phyloP scores from a whole-genome alignment of 2,888 invertebrate genomes.

The Sinhomidia bicolor region DNA sequence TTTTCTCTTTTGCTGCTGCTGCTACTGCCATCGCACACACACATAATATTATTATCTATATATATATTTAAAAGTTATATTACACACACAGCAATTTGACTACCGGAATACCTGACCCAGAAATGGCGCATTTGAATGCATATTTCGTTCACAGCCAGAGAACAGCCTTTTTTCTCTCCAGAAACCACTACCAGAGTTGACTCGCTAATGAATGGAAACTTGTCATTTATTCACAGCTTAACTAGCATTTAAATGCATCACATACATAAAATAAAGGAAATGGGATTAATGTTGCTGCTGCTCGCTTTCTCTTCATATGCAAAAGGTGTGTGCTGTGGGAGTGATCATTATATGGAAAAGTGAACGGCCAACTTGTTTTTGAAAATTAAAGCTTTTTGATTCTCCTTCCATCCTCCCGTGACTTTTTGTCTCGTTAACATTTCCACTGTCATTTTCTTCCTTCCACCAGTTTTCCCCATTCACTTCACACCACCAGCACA shows the following conservation, averaged over 20 bases:
- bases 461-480: conserved; percentile 1
- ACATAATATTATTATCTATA: neutral
- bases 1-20: too few species aligned
- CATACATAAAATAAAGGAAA: conserved; percentile 70
- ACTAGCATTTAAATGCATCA: conserved; percentile 74
- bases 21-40: conserved; percentile 8
- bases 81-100: conserved; percentile 6
- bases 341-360: conserved; percentile 6
- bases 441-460: conserved; percentile 52
- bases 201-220: conserved; percentile 70
- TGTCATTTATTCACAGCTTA: conserved; percentile 71
- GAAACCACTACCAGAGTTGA: conserved; percentile 63
- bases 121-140: conserved; percentile 71
- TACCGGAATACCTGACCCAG: conserved; percentile 62
- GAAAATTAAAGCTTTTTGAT: conserved; percentile 58
- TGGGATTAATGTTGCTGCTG: conserved; percentile 52
- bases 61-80: conserved; percentile 42
- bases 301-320: conserved; percentile 32
- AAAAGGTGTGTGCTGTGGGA: conserved; percentile 22
- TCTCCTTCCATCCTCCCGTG: conserved; percentile 31
- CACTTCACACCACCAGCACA: too few species aligned
- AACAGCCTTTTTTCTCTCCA: conserved; percentile 8
- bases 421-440: conserved; percentile 55
- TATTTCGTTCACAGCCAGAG: conserved; percentile 57
- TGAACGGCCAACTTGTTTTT: conserved; percentile 49